Base-by-base conservation (phyloP, 2,888 invertebrate genomes). In the Yponomeuta cagnagella region DNA sequence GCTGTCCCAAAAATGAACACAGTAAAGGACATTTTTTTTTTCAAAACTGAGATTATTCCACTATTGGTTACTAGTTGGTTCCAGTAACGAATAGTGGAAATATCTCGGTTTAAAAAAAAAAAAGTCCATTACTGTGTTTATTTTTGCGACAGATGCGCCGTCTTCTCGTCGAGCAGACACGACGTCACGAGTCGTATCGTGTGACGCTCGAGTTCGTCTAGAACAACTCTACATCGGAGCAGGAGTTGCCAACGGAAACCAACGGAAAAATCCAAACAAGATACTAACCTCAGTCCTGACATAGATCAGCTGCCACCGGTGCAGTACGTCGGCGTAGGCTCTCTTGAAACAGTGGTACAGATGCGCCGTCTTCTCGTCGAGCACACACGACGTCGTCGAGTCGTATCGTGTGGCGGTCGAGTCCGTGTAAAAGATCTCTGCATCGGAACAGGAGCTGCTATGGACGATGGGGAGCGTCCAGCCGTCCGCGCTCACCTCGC, bases 401-500 rank as follows among this genome's bases (percentile, higher is more conserved):
- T 77, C 73, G 12, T 81, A 76, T n/a, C 77, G 80, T 67, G 43
- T 90, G 91, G 0, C 84, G 86, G 73, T 84, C 1, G 87, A 88
- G 63, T 90, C 90, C 0, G 89, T 88, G 74, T 86, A 89, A 76
- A 84, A 96, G 82, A 98, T 97, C 74, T 97, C 93, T 0, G 96
- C 97, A 78, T 97, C 97, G 0, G 97, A 97, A 94, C 97, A 97
- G 0, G 97, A 97, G 83, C 96, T 97, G 70, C 97, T 97, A 58
- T 97, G 94, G 4, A 95, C 84, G 58, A 94, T 93, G 48, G 95
- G 95, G 73, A 96, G 93, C 72, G 94, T 95, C 94, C 96, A 96
- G 4, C 96, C 95, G 78, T 97, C 96, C 0, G 95, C 93, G 74
- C 95, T 94, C 33, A 96, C 95, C 80, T 98, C 97, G 73, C 90